Percentiles rank a stretch among this genome's conserved stretches.
phyloP scores from a whole-genome alignment of 2,113 vertebrate species.

The Engraulis encrasicolus region DNA sequence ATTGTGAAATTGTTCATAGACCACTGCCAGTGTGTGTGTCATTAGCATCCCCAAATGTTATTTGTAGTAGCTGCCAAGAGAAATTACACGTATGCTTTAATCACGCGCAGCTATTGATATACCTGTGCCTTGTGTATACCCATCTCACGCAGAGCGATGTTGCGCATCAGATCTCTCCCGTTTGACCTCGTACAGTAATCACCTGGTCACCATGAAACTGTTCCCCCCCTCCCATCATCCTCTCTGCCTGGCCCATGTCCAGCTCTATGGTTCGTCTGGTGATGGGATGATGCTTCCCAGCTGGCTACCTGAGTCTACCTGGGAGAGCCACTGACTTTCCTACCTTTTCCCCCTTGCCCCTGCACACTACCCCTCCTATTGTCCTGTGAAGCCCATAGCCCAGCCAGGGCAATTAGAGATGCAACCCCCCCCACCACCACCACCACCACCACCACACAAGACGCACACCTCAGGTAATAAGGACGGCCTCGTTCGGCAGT shows the following conservation, averaged over 20 bases:
- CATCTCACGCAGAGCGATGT: background rate
- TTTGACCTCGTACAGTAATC: background rate
- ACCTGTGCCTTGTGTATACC: background rate
- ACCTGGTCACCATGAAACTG: background rate
- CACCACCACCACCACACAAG: no score
- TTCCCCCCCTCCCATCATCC: background rate
- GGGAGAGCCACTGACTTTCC: constrained; percentile 72
- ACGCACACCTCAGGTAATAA: constrained; percentile 95
- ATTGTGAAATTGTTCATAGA: background rate
- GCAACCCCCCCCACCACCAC: constrained; percentile 91
- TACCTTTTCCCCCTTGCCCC: constrained; percentile 72
- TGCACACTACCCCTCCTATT: constrained; percentile 97
- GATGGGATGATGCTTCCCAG: background rate
- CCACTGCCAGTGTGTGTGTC: background rate
- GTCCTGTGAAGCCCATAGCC: constrained; percentile 99
- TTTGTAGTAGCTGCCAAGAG: background rate
- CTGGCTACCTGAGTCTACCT: constrained; percentile 94
- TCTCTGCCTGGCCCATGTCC: background rate
- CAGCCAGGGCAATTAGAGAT: constrained; percentile 99
- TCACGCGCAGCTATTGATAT: background rate
- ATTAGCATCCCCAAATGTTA: background rate
- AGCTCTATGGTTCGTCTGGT: background rate
- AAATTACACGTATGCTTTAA: background rate
- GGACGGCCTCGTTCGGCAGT: constrained; percentile 98
- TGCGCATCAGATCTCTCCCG: background rate